Evolutionary conservation across 2,113 vertebrate species (phyloP), one percentile per base, ranked within the genome.

Genomic region (Cairina moschata): DNA sequence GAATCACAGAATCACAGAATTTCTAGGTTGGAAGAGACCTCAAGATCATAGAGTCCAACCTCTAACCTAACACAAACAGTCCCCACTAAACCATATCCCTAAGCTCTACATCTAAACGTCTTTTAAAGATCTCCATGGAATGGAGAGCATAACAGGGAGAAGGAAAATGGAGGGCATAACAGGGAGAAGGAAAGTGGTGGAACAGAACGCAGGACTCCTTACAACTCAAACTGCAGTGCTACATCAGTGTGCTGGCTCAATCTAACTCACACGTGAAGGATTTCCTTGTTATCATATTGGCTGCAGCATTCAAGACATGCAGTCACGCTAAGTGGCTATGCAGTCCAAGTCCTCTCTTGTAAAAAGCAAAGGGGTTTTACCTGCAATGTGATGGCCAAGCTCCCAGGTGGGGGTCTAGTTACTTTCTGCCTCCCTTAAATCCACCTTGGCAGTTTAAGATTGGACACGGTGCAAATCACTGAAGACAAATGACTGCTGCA

Each of bases 341-440:
- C 38, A 71, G 36, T 44, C 59, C 40, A 83, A 67, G 73, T 12
- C 38, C n/a, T 62, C 78, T 73, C 69, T 62, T 69, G 66, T 92
- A 94, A 95, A 93, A 94, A 79, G 50, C 44, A 75, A 44, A 66
- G 13, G 6, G 11, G 7, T 36, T 96, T 88, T 88, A 92, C 65
- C 14, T 58, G 44, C 79, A 91, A 69, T 2, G 1, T 34, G 52
- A 86, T 56, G 50, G 67, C 68, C 55, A 66, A 12, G 60, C 66
- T 90, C n/a, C 66, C 73, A 84, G n/a, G 54, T 72, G 84, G 62
- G 69, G 14, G 21, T 90, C 69, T 91, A 92, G 80, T 87, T 83
- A 93, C 55, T 86, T 91, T 91, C 83, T 94, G 60, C 74, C 25
- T 86, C 84, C 17, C 46, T 88, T 90, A 86, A 86, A 94, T 92